Evolutionary conservation across 2,797 vertebrate species (phyloP).

Genomic region (Phalanger gymnotis): DNA sequence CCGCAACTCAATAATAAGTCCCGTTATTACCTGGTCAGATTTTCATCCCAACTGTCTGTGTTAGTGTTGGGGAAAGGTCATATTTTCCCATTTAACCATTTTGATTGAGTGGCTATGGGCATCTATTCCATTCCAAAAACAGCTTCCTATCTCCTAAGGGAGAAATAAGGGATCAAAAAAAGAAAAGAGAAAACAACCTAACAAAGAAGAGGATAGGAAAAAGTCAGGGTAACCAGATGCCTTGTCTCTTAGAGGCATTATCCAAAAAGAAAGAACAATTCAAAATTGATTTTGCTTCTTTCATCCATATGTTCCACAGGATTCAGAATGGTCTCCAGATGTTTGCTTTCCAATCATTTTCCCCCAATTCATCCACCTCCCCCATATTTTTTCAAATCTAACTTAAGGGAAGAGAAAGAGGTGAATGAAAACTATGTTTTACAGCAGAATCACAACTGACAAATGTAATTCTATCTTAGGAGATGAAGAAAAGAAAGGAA

Average conservation of each 20-base stretch:
- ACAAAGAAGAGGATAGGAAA: not conserved
- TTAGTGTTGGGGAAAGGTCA: fast-evolving
- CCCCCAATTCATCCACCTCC: slow-evolving; percentile 16
- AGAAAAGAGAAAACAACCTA: not conserved
- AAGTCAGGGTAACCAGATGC: not conserved
- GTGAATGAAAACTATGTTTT: not conserved
- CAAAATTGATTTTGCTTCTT: not conserved
- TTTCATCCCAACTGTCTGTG: not conserved
- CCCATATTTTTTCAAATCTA: not conserved
- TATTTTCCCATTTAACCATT: not conserved
- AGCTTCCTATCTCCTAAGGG: not conserved
- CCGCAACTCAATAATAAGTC: not conserved
- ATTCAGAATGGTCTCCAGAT: not conserved
- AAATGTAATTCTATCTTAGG: not conserved
- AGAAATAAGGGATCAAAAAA: not conserved
- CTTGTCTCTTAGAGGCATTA: not conserved
- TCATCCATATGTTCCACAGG: not conserved
- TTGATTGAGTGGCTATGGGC: not conserved
- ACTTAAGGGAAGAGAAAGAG: not conserved
- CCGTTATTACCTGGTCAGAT: no score
- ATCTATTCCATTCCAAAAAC: not conserved
- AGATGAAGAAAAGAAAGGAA: not conserved
- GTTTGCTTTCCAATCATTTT: slow-evolving; percentile 26
- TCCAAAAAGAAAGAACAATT: not conserved
- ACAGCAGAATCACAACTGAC: not conserved